Percentiles rank a stretch among this genome's conserved stretches.
phyloP scores from a whole-genome alignment of 2,113 vertebrate species.

The Nothocercus nigrocapillus region DNA sequence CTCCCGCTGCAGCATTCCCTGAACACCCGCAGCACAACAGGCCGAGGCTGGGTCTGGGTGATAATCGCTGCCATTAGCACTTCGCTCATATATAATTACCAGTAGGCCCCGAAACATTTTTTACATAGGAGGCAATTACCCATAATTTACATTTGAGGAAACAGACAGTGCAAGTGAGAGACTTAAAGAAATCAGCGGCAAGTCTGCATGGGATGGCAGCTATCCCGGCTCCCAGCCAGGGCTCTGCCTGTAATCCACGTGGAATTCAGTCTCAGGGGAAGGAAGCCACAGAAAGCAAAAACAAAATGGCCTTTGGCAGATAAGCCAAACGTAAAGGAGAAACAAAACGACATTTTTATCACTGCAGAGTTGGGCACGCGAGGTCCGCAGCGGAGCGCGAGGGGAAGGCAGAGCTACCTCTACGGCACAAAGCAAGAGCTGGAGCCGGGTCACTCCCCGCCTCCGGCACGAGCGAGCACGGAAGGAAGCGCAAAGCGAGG shows the following conservation, averaged over 20 bases:
- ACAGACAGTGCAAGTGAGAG: slow-evolving; percentile 64
- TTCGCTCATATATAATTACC: slow-evolving; percentile 60
- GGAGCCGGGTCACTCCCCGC: too few relatives aligned
- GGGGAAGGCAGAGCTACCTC: neutral
- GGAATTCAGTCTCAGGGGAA: slow-evolving; percentile 56
- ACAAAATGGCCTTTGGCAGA: slow-evolving; percentile 54
- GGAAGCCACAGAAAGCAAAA: slow-evolving; percentile 63
- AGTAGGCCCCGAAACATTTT: slow-evolving; percentile 66
- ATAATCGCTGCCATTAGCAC: slow-evolving; percentile 69
- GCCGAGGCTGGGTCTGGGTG: slow-evolving; percentile 52
- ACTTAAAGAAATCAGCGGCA: slow-evolving; percentile 59
- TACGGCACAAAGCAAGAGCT: neutral
- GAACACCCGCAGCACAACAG: neutral
- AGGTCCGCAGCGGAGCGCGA: neutral
- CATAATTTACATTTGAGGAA: slow-evolving; percentile 67
- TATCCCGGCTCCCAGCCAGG: slow-evolving; percentile 59
- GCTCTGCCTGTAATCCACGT: slow-evolving; percentile 48
- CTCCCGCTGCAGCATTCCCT: neutral
- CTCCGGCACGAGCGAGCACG: too few relatives aligned
- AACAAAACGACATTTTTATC: slow-evolving; percentile 61
- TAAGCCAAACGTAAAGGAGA: slow-evolving; percentile 64
- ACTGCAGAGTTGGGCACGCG: neutral
- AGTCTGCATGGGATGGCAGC: slow-evolving; percentile 54
- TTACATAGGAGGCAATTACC: slow-evolving; percentile 68
- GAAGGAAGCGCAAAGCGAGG: too few relatives aligned